A percentile compares a stretch with the other conserved stretches of the same genome.
Conservation (phyloP, 2,797 vertebrate species). For the Lindbergichthys nudifrons region DNA sequence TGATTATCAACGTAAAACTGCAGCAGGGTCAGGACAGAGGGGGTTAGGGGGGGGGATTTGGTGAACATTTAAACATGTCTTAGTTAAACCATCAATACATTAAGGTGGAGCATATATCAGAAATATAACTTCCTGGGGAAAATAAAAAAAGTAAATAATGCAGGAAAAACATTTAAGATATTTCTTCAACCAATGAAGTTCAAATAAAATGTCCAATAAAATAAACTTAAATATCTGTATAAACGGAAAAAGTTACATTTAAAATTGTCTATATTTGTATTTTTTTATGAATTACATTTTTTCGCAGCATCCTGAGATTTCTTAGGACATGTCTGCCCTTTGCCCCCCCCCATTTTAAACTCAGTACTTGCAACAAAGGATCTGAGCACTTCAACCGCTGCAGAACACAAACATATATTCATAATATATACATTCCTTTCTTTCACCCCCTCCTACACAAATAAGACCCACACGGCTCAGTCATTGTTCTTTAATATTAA, state of each 20-base stretch:
- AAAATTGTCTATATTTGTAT: too few relatives aligned
- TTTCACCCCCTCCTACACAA: not conserved
- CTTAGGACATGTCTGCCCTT: too few relatives aligned
- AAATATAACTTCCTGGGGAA: too few relatives aligned
- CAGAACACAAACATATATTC: not conserved
- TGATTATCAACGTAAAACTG: not conserved
- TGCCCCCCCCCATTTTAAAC: too few relatives aligned
- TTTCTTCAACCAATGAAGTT: too few relatives aligned
- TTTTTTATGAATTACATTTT: too few relatives aligned
- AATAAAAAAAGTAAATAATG: too few relatives aligned
- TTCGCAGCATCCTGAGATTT: too few relatives aligned
- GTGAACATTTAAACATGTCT: not conserved
- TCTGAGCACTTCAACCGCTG: not conserved
- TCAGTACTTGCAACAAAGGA: not conserved
- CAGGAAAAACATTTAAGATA: too few relatives aligned
- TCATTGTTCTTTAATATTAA: constrained; percentile 64
- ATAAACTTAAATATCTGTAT: too few relatives aligned
- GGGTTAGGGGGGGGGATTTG: not conserved
- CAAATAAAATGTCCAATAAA: too few relatives aligned
- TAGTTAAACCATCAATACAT: not conserved
- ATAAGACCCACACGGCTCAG: not conserved
- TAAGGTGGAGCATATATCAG: not conserved
- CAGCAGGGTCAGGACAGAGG: not conserved
- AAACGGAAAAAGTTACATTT: too few relatives aligned
- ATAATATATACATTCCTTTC: not conserved